Base-by-base conservation (phyloP, 2,888 invertebrate species). In the Leistus spinibarbis region DNA sequence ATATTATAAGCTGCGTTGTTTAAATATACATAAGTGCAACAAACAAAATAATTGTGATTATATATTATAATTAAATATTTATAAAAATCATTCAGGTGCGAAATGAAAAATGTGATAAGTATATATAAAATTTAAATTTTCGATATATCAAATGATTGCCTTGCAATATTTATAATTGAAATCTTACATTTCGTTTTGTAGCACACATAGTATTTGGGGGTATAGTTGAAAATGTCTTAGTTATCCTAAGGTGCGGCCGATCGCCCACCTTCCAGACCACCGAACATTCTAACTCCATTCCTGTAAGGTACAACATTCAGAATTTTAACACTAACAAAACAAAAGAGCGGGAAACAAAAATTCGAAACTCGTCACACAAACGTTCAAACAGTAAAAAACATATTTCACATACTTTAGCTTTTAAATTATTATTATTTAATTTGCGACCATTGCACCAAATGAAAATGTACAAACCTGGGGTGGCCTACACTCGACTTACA, bases 331-430 rank as follows among this genome's bases (percentile, higher is more conserved):
- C 40, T 13, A 40, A 40, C 40, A 40, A 40, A 40, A 40, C 10
- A 40, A 40, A 40, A 2, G 40, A 4, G 7, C 13, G 40, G 40
- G 4, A 27, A 9, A 27, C 27, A 27, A 27, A 4, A 27, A 27
- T 27, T 27, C 27, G 27, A 27, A 27, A 27, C 27, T 7, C n/a
- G n/a, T n/a, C n/a, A n/a, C n/a, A n/a, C n/a, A n/a, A n/a, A n/a
- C n/a, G 54, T 53, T 53, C n/a, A 57, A 57, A 57, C 17, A 19
- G 16, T 20, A 66, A 66, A 66, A 66, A 17, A n/a, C n/a, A n/a
- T n/a, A n/a, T n/a, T n/a, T n/a, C n/a, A n/a, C 17, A 40, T 27
- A 19, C 10, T 40, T 53, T 16, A 40, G 17, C 19, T 16, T 27
- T 20, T 40, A 40, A 40, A 40, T 5, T 10, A 7, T 40, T 40